Evolutionary conservation across 2,888 invertebrate genomes (phyloP).

Genomic region (Linnaemya vulpina): DNA sequence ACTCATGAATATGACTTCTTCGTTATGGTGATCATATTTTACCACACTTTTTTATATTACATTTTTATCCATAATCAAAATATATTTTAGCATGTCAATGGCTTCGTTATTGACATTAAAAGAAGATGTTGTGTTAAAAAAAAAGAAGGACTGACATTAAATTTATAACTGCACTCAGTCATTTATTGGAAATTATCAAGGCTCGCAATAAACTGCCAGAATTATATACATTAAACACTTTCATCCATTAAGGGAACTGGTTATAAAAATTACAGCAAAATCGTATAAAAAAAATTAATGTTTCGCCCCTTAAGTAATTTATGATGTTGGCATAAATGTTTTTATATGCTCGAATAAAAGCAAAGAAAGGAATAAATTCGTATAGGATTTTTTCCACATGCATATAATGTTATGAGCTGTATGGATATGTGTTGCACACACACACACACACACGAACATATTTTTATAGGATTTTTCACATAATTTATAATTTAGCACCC

Average conservation of each 20-base stretch:
- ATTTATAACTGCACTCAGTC: conserved; percentile 46
- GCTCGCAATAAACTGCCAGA: conserved; percentile 1
- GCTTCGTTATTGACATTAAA: conserved; percentile 42
- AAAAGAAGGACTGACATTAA: conserved; percentile 34
- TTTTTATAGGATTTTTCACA: conserved; percentile 55
- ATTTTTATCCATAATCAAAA: not conserved
- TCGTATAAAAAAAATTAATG: conserved; percentile 53
- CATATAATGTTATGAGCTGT: not conserved
- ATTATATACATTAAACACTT: not conserved
- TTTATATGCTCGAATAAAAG: conserved; percentile 46
- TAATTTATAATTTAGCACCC: conserved; percentile 65
- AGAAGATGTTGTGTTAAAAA: conserved; percentile 2
- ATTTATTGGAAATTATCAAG: not conserved
- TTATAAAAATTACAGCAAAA: conserved; percentile 43
- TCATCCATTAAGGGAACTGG: conserved; percentile 15
- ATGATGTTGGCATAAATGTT: conserved; percentile 52
- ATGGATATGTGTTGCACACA: not conserved
- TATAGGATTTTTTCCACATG: conserved; percentile 6
- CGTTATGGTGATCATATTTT: not conserved
- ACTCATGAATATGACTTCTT: not conserved
- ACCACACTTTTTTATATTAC: not conserved
- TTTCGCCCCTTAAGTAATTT: conserved; percentile 67
- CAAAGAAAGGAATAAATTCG: not conserved
- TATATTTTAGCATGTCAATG: conserved; percentile 4
- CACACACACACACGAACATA: not conserved